Conservation (phyloP, 2,888 invertebrate genomes). For the Argyra leucocephala region DNA sequence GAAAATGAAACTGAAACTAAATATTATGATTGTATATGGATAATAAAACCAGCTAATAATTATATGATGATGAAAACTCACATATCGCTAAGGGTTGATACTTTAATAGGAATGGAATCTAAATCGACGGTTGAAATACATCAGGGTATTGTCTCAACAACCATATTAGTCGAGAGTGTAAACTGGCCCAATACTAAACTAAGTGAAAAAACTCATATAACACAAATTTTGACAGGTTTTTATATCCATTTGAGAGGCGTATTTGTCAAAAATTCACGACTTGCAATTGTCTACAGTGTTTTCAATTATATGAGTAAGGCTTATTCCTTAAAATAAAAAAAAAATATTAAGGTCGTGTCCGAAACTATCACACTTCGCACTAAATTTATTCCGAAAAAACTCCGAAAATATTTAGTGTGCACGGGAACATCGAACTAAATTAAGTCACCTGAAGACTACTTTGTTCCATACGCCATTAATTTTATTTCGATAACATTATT, state of each 20-base stretch:
- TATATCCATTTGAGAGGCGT: conserved; percentile 59
- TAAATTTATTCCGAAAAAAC: no score
- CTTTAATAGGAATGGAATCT: conserved; percentile 53
- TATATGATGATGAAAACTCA: conserved; percentile 58
- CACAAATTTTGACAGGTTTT: conserved; percentile 55
- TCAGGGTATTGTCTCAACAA: conserved; percentile 58
- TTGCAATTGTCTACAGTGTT: conserved; percentile 60
- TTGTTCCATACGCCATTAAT: no score
- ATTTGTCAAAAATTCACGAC: conserved; percentile 52
- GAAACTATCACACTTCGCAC: no score
- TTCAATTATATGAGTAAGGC: conserved; percentile 57
- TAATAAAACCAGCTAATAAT: conserved; percentile 56
- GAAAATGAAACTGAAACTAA: conserved; percentile 48
- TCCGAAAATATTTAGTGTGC: no score
- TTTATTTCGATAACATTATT: no score
- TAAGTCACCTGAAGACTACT: no score
- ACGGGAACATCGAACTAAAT: no score
- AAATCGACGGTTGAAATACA: conserved; percentile 54
- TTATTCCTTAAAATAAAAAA: no score
- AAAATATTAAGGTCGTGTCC: no score
- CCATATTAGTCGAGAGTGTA: conserved; percentile 50
- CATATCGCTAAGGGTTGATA: conserved; percentile 52
- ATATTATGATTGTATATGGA: conserved; percentile 61
- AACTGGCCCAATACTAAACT: conserved; percentile 47
- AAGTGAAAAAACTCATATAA: conserved; percentile 50